These are phyloP conservation scores for Pseudomyrmex cubaensis DNA, from an alignment of 1,140 invertebrate species.

Conservation along the genomic window DNA sequence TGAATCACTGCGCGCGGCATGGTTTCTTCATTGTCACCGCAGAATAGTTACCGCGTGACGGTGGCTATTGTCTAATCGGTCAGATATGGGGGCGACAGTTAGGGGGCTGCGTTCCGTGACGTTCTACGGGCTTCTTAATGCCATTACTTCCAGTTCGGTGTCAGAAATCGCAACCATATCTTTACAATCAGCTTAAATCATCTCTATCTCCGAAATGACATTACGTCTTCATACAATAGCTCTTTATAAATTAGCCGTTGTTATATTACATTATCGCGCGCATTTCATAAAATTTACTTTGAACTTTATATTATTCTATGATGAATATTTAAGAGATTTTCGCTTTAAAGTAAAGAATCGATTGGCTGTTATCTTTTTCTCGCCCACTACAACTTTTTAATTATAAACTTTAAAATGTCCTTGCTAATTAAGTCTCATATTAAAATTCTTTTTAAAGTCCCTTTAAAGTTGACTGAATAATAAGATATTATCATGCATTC, in stretches of 20 bases:
- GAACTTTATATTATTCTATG: slow-evolving; percentile 19
- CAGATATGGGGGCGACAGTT: slow-evolving; percentile 78
- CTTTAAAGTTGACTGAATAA: slow-evolving; percentile 30
- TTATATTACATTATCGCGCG: background rate
- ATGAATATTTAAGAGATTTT: slow-evolving; percentile 42
- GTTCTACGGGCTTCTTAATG: slow-evolving; percentile 82
- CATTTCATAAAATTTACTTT: slow-evolving; percentile 8
- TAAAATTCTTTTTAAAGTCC: slow-evolving; percentile 54
- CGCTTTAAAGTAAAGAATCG: background rate
- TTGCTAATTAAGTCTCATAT: slow-evolving; percentile 49
- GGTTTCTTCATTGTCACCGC: slow-evolving; percentile 55
- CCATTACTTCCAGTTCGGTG: slow-evolving; percentile 80
- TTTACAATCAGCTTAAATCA: slow-evolving; percentile 14
- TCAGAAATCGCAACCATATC: background rate
- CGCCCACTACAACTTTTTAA: slow-evolving; percentile 50
- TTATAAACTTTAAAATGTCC: slow-evolving; percentile 60
- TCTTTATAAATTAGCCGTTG: slow-evolving; percentile 8
- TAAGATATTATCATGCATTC: slow-evolving; percentile 54
- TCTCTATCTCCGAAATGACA: slow-evolving; percentile 12
- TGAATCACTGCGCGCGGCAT: slow-evolving; percentile 47
- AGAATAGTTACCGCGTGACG: slow-evolving; percentile 9
- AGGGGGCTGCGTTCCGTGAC: slow-evolving; percentile 79
- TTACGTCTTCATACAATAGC: too few relatives aligned
- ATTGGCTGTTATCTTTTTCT: background rate
- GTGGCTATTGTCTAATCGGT: slow-evolving; percentile 67